Conservation (phyloP, 2,113 vertebrate genomes). For the Misgurnus mizolepis region DNA sequence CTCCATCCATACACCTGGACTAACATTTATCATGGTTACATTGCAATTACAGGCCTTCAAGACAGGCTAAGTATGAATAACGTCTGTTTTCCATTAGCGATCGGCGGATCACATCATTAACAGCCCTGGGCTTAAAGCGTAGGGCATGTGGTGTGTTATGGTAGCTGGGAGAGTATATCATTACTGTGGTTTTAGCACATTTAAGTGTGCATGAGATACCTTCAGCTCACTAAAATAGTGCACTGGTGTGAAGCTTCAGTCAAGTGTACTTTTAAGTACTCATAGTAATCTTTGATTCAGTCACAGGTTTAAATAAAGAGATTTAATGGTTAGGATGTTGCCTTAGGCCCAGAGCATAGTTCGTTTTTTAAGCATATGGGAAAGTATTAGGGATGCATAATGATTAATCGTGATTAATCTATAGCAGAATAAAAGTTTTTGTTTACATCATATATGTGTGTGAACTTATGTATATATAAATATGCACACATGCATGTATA, state of each 20-base stretch:
- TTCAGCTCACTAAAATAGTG: background rate
- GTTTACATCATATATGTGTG: no score
- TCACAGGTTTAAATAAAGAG: no score
- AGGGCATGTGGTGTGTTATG: constrained; percentile 26
- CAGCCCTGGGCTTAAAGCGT: constrained; percentile 12
- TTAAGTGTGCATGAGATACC: constrained; percentile 6
- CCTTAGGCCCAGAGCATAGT: no score
- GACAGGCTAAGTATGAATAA: constrained; percentile 36
- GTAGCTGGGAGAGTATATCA: constrained; percentile 38
- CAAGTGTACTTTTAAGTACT: background rate
- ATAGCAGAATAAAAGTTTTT: no score
- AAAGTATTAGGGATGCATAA: no score
- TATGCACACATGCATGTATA: no score
- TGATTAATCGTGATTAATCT: no score
- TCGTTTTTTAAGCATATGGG: no score
- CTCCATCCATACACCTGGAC: constrained; percentile 62
- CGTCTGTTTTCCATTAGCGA: constrained; percentile 20
- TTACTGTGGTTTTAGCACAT: constrained; percentile 42
- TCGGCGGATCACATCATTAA: constrained; percentile 29
- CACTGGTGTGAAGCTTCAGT: constrained; percentile 2
- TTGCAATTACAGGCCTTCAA: constrained; percentile 65
- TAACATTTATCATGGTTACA: constrained; percentile 63
- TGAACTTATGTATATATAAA: no score
- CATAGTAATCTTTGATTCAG: no score
- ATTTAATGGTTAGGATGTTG: no score